A percentile compares a stretch with the other conserved stretches of the same genome.
Conservation (phyloP, 2,888 invertebrate genomes). For the Diplolepis rosae region DNA sequence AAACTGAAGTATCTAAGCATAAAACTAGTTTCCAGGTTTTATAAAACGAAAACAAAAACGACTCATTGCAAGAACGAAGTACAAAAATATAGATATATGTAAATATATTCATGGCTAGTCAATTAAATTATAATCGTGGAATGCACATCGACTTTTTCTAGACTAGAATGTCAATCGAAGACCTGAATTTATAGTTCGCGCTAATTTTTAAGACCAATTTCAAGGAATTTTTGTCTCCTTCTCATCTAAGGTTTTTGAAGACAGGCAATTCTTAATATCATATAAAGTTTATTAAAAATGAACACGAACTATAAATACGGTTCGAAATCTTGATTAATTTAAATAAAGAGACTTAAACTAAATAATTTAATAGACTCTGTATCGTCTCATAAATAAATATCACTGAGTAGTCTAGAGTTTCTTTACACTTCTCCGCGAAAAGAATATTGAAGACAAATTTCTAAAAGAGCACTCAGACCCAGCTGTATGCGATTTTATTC, state of each 20-base stretch:
- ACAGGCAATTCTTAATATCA: too few relatives aligned
- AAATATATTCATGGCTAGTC: background rate
- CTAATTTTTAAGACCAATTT: too few relatives aligned
- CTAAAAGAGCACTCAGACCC: constrained; percentile 10
- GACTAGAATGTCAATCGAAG: constrained; percentile 14
- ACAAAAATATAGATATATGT: background rate
- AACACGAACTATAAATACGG: too few relatives aligned
- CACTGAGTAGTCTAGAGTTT: background rate
- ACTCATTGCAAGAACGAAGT: background rate
- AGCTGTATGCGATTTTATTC: background rate
- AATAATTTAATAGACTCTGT: constrained; percentile 24
- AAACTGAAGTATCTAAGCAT: too few relatives aligned
- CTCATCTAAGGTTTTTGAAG: too few relatives aligned
- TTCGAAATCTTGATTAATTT: background rate
- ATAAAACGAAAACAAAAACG: background rate
- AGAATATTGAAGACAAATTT: background rate
- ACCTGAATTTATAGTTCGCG: too few relatives aligned
- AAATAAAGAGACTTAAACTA: constrained; percentile 3
- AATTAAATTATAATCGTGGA: background rate
- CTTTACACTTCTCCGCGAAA: background rate
- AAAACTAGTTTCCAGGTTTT: background rate
- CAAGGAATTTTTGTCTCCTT: too few relatives aligned
- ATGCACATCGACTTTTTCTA: background rate
- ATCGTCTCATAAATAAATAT: constrained; percentile 12
- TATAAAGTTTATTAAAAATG: too few relatives aligned